Evolutionary conservation across 2,888 invertebrate species (phyloP).

Genomic region (Cyrtodaria siliqua): DNA sequence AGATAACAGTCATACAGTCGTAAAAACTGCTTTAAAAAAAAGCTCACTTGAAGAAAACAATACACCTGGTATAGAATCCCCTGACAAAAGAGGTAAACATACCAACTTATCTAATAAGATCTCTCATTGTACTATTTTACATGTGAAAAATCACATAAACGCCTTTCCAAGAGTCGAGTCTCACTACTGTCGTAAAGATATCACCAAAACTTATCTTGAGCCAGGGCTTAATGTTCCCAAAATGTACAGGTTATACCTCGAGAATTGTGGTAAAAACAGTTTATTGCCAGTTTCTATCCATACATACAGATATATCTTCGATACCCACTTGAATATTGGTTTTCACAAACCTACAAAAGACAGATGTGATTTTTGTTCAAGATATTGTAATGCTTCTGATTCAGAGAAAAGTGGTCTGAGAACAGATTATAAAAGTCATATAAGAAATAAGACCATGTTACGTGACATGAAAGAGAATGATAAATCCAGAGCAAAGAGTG

Average conservation of each 20-base stretch:
- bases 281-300: background rate
- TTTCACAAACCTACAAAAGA: conserved; percentile 36
- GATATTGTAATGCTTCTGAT: conserved; percentile 15
- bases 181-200: conserved; percentile 34
- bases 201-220: conserved; percentile 22
- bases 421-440: conserved; percentile 16
- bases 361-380: conserved; percentile 34
- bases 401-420: conserved; percentile 11
- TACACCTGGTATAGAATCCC: background rate
- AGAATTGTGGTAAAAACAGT: conserved; percentile 2
- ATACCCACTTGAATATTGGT: conserved; percentile 22
- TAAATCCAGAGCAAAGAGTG: conserved; percentile 11
- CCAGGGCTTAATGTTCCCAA: conserved; percentile 14
- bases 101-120: conserved; percentile 11
- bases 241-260: conserved; percentile 25
- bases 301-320: conserved; percentile 29
- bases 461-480: conserved; percentile 31
- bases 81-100: conserved; percentile 27
- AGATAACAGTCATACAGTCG: too few species aligned
- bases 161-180: conserved; percentile 26
- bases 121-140: background rate
- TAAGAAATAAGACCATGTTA: conserved; percentile 24
- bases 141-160: conserved; percentile 25
- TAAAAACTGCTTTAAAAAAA: too few species aligned
- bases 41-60: too few species aligned